Evolutionary conservation across 37 sponge, comb jelly and placozoan species (phyloP).

Genomic region (Sycon ciliatum): DNA sequence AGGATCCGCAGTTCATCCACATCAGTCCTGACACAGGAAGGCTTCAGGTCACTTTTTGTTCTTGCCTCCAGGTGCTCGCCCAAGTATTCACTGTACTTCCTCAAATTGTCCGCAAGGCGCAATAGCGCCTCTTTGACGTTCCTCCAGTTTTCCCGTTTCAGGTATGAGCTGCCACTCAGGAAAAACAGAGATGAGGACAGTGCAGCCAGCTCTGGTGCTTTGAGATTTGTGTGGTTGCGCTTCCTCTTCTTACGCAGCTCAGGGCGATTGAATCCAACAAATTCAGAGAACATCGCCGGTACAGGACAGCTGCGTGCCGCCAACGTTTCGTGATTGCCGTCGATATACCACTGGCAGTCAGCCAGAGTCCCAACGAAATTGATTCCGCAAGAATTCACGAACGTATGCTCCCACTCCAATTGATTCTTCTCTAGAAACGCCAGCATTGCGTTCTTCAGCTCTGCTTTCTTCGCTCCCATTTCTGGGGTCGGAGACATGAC

Average conservation of each 20-base stretch:
- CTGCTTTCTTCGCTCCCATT: slow-evolving; percentile 27
- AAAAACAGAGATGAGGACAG: slow-evolving; percentile 31
- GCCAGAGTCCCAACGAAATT: slow-evolving; percentile 31
- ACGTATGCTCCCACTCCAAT: slow-evolving; percentile 28
- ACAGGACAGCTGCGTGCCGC: slow-evolving; percentile 18
- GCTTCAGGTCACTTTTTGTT: slow-evolving; percentile 18
- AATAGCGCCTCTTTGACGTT: slow-evolving; percentile 25
- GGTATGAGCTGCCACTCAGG: slow-evolving; percentile 28
- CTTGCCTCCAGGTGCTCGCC: slow-evolving; percentile 22
- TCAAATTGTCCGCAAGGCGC: slow-evolving; percentile 39
- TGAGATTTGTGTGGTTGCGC: slow-evolving; percentile 19
- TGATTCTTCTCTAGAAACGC: slow-evolving; percentile 28
- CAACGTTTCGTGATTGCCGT: slow-evolving; percentile 39
- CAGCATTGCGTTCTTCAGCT: slow-evolving; percentile 42
- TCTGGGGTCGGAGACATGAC: no score
- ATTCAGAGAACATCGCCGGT: slow-evolving; percentile 25
- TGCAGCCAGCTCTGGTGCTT: slow-evolving; percentile 10
- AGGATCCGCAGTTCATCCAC: slow-evolving; percentile 32
- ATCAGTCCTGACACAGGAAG: slow-evolving; percentile 22
- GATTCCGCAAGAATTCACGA: slow-evolving; percentile 26
- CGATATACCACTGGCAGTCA: slow-evolving; percentile 26
- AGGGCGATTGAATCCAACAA: slow-evolving; percentile 42
- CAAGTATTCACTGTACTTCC: slow-evolving; percentile 35
- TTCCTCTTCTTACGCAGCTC: slow-evolving; percentile 25
- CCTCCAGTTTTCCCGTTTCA: slow-evolving; percentile 32